Conservation (phyloP, 2,797 vertebrate species). For the Lepus oiostolus region DNA sequence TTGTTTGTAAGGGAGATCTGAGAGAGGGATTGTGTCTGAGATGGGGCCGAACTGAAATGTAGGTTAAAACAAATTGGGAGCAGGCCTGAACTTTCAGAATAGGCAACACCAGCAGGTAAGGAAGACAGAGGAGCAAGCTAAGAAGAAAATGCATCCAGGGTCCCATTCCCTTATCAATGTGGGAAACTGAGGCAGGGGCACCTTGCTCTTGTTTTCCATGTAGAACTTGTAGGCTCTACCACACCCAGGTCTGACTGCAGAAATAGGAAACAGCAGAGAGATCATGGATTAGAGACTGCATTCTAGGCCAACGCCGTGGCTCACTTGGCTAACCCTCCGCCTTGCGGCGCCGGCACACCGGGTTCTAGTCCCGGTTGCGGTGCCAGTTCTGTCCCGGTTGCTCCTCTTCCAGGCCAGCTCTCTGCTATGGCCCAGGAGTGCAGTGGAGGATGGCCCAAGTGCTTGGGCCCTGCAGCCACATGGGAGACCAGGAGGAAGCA, state of each 20-base stretch:
- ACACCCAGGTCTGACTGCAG: neutral
- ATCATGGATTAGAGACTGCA: neutral
- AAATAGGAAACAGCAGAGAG: neutral
- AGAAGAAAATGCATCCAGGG: rapidly evolving
- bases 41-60: constrained; percentile 47
- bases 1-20: constrained; percentile 61
- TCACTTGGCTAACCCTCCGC: too few relatives aligned
- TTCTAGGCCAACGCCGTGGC: neutral
- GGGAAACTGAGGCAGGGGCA: neutral
- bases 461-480: too few relatives aligned
- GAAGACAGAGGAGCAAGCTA: neutral
- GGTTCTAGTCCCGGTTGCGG: too few relatives aligned
- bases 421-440: too few relatives aligned
- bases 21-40: constrained; percentile 65
- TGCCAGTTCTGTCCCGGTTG: too few relatives aligned
- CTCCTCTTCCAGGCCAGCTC: too few relatives aligned
- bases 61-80: constrained; percentile 47
- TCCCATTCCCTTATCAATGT: neutral
- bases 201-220: neutral
- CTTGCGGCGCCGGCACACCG: too few relatives aligned
- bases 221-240: neutral
- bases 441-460: too few relatives aligned
- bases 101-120: neutral
- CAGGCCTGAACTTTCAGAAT: neutral
- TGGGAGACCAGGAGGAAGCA: too few relatives aligned